A percentile compares a stretch with the other conserved stretches of the same genome.
Conservation (phyloP, 2,888 invertebrate species). For the Ochropleura leucogaster region DNA sequence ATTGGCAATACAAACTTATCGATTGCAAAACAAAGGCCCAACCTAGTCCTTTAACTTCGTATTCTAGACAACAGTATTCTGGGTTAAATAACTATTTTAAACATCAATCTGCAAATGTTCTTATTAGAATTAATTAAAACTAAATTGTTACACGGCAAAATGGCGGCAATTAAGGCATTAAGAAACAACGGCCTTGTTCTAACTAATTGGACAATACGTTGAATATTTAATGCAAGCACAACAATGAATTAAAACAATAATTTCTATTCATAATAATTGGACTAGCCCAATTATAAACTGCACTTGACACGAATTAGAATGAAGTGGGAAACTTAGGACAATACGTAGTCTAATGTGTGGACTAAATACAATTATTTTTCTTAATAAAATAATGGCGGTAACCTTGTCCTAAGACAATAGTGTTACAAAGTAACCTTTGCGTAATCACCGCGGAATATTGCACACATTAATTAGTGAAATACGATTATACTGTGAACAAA, state of each 20-base stretch:
- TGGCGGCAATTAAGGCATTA: slow-evolving; percentile 77
- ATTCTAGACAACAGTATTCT: slow-evolving; percentile 47
- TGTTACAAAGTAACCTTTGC: slow-evolving; percentile 66
- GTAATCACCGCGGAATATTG: slow-evolving; percentile 61
- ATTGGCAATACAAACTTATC: slow-evolving; percentile 39
- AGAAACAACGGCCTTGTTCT: slow-evolving; percentile 79
- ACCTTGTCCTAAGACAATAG: slow-evolving; percentile 74
- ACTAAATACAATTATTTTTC: slow-evolving; percentile 66
- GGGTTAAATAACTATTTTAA: slow-evolving; percentile 50
- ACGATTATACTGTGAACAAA: slow-evolving; percentile 34
- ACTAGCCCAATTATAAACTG: slow-evolving; percentile 78
- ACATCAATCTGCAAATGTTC: slow-evolving; percentile 68
- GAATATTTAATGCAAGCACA: slow-evolving; percentile 72
- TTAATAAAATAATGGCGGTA: slow-evolving; percentile 62
- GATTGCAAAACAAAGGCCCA: slow-evolving; percentile 53
- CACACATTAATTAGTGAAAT: slow-evolving; percentile 62
- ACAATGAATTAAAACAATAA: slow-evolving; percentile 78
- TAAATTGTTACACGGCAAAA: slow-evolving; percentile 73
- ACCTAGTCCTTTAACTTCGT: slow-evolving; percentile 43
- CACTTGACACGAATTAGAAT: slow-evolving; percentile 86
- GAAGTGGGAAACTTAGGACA: slow-evolving; percentile 84
- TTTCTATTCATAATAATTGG: slow-evolving; percentile 79
- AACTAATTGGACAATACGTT: slow-evolving; percentile 77
- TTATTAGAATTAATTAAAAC: slow-evolving; percentile 67
- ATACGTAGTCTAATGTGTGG: slow-evolving; percentile 70